Conservation (phyloP, 2,113 vertebrate species). For the Eulemur rufifrons region DNA sequence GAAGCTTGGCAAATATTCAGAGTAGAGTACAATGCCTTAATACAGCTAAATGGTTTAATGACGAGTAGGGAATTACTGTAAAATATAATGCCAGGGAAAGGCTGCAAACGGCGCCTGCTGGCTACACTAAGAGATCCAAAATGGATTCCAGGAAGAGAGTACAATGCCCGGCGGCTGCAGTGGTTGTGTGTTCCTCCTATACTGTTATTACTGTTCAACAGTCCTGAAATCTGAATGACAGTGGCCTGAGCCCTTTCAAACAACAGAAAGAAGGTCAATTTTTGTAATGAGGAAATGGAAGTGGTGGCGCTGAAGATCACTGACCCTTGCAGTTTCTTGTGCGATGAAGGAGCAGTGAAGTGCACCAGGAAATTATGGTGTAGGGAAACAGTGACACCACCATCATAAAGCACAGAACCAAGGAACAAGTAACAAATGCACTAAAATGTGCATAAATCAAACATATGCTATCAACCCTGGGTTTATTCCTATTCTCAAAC, state of each 20-base stretch:
- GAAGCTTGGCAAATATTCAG: constrained; percentile 77
- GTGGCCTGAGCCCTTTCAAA: constrained; percentile 89
- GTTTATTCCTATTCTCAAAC: constrained; percentile 61
- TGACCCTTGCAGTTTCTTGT: constrained; percentile 85
- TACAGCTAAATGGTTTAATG: constrained; percentile 84
- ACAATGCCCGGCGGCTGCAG: constrained; percentile 77
- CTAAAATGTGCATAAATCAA: constrained; percentile 75
- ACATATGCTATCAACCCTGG: constrained; percentile 30
- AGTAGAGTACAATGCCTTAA: constrained; percentile 75
- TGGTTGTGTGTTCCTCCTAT: constrained; percentile 82
- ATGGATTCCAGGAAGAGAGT: constrained; percentile 83
- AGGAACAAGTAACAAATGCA: constrained; percentile 73
- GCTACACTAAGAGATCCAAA: constrained; percentile 83
- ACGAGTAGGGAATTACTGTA: constrained; percentile 80
- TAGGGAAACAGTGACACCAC: constrained; percentile 81
- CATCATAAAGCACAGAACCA: constrained; percentile 71
- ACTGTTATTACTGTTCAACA: constrained; percentile 86
- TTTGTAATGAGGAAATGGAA: constrained; percentile 90
- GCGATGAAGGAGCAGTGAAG: constrained; percentile 79
- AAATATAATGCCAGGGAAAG: constrained; percentile 75
- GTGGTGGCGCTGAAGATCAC: constrained; percentile 82
- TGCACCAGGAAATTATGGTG: constrained; percentile 84
- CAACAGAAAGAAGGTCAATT: constrained; percentile 87
- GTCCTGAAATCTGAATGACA: constrained; percentile 87
- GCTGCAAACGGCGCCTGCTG: constrained; percentile 79